Base-by-base conservation (phyloP, 2,888 invertebrate genomes). In the Timema podura region DNA sequence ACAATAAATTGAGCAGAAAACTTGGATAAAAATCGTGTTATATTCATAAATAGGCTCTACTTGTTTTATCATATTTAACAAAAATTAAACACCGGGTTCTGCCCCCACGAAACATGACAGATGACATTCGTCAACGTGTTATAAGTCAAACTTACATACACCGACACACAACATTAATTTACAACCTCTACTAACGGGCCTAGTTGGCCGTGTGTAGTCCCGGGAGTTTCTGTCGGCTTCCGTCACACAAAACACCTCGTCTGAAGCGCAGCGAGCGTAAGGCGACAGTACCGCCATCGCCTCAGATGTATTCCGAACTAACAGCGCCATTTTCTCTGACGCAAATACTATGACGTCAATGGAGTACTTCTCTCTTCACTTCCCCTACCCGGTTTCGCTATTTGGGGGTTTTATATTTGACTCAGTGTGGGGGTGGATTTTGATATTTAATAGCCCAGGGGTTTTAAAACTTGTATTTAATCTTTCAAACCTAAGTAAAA, bases 321-420 rank as follows among this genome's bases (percentile, higher is more conserved):
- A n/a, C 11, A 54, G 13, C 49, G 61, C 45, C 66, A 48, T 57
- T 67, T 66, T 15, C 65, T 67, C 70, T 70, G 70, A 70, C 68
- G 70, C 70, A 70, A 67, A 70, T 70, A 68, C 68, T 67, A 70
- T 70, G 70, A 70, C 70, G 70, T 64, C 64, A 70, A 70, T 68
- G 70, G 64, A 16, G 30, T 5, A 5, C 11, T 48, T 61, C 61
- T 61, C 61, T 61, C 61, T 61, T 44, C 9, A 11, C 61, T 5
- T 5, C 6, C 61, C 9, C 10, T 6, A 44, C 61, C 1, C 30
- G 44, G 9, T 44, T 16, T 61, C 30, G 30, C 30, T 30, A 30
- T 30, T 30, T 30, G 30, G 30, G 30, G 30, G 30, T 30, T 30
- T 30, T 30, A 30, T 30, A 30, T 30, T 8, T 11, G 13, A 13